Percentiles rank a stretch among this genome's conserved stretches.
Conservation (phyloP, 2,113 vertebrate genomes). For the Solea senegalensis region DNA sequence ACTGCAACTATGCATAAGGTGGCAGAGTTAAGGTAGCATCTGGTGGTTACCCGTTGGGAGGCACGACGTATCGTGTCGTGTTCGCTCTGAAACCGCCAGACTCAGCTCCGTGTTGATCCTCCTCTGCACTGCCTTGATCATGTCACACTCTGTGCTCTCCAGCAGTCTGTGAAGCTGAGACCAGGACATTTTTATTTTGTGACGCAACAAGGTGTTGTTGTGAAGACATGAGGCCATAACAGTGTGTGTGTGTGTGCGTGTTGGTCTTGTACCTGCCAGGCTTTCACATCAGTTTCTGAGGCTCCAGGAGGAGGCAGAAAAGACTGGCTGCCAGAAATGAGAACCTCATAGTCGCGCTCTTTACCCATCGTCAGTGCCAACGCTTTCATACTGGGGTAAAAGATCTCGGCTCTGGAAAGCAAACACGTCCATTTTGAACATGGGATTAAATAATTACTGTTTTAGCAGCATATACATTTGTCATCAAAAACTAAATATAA, state of each 20-base stretch:
- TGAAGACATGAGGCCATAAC: neutral
- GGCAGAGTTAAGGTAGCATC: too few species aligned
- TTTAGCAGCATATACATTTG: neutral
- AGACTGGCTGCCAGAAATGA: constrained; percentile 61
- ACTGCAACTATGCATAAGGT: too few species aligned
- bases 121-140: constrained; percentile 78
- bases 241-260: neutral
- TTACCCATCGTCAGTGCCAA: constrained; percentile 66
- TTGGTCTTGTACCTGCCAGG: constrained; percentile 72
- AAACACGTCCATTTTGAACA: neutral
- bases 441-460: neutral
- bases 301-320: constrained; percentile 74
- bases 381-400: constrained; percentile 78
- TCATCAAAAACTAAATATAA: too few species aligned
- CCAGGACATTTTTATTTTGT: neutral
- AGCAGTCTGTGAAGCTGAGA: constrained; percentile 82
- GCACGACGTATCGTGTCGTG: constrained; percentile 44
- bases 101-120: constrained; percentile 76
- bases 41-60: constrained; percentile 76
- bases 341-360: constrained; percentile 75
- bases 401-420: constrained; percentile 72
- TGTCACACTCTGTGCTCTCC: constrained; percentile 82
- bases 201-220: neutral
- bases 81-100: constrained; percentile 79
- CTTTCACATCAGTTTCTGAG: constrained; percentile 79